Evolutionary conservation across 2,113 vertebrate species (phyloP), one percentile per base, ranked within the genome.

Genomic region (Hystrix cristata): DNA sequence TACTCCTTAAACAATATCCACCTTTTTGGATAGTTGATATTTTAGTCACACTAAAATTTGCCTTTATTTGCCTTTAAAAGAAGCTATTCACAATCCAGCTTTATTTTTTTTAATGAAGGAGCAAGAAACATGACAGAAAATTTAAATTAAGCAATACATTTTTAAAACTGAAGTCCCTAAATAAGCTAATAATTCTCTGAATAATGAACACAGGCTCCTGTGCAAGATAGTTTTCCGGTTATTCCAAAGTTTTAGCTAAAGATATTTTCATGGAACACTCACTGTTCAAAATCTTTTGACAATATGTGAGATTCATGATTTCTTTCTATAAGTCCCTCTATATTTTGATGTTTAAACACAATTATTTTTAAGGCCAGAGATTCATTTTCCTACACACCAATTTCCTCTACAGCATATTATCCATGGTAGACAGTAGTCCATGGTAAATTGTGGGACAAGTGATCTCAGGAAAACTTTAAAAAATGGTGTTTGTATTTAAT

Each of bases 21-120:
- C 76, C 11, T 43, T 65, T 55, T 84, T 91, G 79, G 11, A 53
- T 48, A 87, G 71, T 85, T 92, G 57, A 7, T 76, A 86, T 79
- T 90, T 87, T n/a, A 76, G 57, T 57, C 55, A 79, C 18, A 65
- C 4, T 25, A 15, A 92, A 79, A 92, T 60, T 89, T 83, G 27
- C 57, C 34, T 91, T 95, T 81, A 80, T 18, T 93, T 29, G 64
- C 25, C 13, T 38, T 51, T 82, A 94, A 92, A 81, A 38, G 25
- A 65, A 78, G 9, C 3, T 92, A 0, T 29, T 90, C 48, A 90
- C 60, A 90, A 92, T 46, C 29, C 12, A n/a, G 57, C 64, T 88
- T 23, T 67, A 79, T 71, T 72, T 94, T 94, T 96, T 78, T 72
- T 78, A 90, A 31, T 34, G 38, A 89, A 86, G 59, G 60, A 95